Evolutionary conservation across 2,113 vertebrate genomes (phyloP).

Genomic region (Lycaon pictus): DNA sequence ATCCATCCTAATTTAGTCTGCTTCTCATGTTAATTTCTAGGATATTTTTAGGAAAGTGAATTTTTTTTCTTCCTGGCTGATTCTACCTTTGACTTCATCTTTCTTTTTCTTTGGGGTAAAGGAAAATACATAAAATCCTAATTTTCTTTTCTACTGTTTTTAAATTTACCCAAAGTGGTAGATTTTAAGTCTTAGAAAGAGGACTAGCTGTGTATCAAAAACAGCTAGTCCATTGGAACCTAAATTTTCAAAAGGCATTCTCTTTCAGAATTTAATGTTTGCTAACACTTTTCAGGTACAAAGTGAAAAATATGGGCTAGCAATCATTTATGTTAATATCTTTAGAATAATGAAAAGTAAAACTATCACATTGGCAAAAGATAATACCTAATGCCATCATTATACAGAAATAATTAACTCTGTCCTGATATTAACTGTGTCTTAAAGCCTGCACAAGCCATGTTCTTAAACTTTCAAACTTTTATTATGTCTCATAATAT

Average conservation of each 20-base stretch:
- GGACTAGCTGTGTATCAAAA: background rate
- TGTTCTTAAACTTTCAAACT: slow-evolving; percentile 9
- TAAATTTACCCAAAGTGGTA: background rate
- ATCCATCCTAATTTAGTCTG: background rate
- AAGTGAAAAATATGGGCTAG: background rate
- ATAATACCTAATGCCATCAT: background rate
- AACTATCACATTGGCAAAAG: background rate
- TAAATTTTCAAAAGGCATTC: background rate
- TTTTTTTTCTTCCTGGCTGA: background rate
- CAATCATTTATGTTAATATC: background rate
- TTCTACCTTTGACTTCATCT: background rate
- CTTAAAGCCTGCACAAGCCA: background rate
- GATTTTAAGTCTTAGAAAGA: slow-evolving; percentile 2
- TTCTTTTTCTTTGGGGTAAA: background rate
- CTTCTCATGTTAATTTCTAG: background rate
- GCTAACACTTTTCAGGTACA: background rate
- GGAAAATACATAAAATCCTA: background rate
- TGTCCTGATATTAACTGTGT: background rate
- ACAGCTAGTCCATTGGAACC: background rate
- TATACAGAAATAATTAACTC: background rate
- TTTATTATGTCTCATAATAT: slow-evolving; percentile 10
- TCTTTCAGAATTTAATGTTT: background rate
- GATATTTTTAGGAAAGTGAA: background rate
- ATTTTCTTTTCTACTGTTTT: background rate
- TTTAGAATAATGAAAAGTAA: background rate